Evolutionary conservation across 2,888 invertebrate species (phyloP), one percentile per base, ranked within the genome.

Genomic region (Nebria brevicollis): DNA sequence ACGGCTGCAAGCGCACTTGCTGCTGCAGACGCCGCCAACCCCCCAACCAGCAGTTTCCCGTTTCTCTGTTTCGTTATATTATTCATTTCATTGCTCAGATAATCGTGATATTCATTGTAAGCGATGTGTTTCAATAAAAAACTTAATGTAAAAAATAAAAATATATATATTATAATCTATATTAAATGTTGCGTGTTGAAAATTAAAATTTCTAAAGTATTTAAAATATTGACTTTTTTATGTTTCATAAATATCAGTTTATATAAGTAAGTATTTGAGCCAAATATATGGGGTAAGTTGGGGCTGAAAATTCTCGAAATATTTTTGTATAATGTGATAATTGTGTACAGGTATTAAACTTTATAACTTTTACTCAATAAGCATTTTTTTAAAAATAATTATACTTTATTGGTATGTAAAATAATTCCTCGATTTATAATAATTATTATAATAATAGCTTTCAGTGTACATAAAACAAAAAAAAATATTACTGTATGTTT

Each of bases 1-100:
- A 94, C 95, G 6, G 95, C 95, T 43, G 94, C 95, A 72, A 94
- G 94, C 87, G 95, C 95, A 1, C 89, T 95, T 75, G 93, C 94
- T 34, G 93, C 94, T 1, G 91, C 91, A 4, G 91, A 91, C 0
- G 54, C 72, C 7, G 54, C 54, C 1, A 34, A 25, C 34, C 70
- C 15, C 34, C 70, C 15, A 70, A 70, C 70, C 26, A 11, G 15
- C 70, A 70, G 11, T 8, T 13, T 26, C 15, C 34, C 25, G 11
- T 25, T 26, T 70, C 11, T 15, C 5, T 34, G 34, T 54, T 54
- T 54, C 74, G 83, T 84, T 82, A 75, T 85, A 34, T 78, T 83
- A 70, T 82, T 83, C 82, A 83, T 85, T 70, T 77, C 84, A 15
- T 72, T 85, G 54, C 81, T 85, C 42, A 83, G 85, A 81, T 81